Percentiles rank a stretch among this genome's conserved stretches.
Evolutionary conservation across 2,113 vertebrate genomes (phyloP).

Genomic region (Cinclus cinclus): DNA sequence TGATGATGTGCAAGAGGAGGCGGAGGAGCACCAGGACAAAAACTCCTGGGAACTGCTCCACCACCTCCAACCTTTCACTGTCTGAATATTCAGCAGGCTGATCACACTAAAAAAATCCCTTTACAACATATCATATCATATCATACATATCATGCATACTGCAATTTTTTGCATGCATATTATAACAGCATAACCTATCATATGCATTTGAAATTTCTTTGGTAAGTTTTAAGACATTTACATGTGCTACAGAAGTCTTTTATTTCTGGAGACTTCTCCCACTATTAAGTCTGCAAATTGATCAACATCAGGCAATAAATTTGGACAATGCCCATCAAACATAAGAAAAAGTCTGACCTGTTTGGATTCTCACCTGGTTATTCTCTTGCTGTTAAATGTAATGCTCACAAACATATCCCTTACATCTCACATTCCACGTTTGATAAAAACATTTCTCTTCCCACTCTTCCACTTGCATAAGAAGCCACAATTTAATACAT

Average conservation of each 20-base stretch:
- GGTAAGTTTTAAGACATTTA: neutral
- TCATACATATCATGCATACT: rapidly evolving
- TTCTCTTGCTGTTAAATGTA: neutral
- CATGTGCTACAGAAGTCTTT: neutral
- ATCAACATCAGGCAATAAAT: neutral
- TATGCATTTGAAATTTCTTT: neutral
- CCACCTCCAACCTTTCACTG: neutral
- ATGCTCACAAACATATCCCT: neutral
- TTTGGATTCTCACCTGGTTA: neutral
- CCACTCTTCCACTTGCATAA: neutral
- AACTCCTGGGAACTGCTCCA: neutral
- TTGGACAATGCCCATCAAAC: neutral
- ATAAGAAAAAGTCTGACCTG: neutral
- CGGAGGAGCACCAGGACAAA: neutral
- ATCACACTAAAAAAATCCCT: neutral
- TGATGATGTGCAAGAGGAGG: neutral
- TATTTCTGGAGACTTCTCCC: neutral
- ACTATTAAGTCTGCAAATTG: neutral
- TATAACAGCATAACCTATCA: neutral
- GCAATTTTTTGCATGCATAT: neutral
- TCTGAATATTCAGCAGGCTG: neutral
- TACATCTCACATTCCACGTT: neutral
- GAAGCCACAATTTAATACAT: neutral
- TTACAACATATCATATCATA: neutral
- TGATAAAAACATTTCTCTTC: neutral